These are phyloP conservation scores for Lanistes nyassanus DNA, from an alignment of 1,140 invertebrate species.

Conservation along the genomic window DNA sequence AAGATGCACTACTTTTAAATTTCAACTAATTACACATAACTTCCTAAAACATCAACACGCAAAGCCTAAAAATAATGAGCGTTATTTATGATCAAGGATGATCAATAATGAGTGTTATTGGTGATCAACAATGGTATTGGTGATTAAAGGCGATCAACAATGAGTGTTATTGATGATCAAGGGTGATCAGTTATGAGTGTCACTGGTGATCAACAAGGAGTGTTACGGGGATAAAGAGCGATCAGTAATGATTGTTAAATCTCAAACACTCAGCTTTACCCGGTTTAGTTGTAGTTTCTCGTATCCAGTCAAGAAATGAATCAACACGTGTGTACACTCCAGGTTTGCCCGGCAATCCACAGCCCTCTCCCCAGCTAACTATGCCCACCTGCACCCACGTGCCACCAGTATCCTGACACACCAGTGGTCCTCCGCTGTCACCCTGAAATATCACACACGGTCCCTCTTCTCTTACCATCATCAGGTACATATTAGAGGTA, in stretches of 20 bases:
- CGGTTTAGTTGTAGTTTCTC: slow-evolving; percentile 18
- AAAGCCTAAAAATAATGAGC: neutral
- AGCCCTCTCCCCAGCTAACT: slow-evolving; percentile 91
- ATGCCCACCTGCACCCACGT: slow-evolving; percentile 72
- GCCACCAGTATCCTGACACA: slow-evolving; percentile 68
- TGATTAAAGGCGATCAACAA: neutral
- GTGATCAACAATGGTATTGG: neutral
- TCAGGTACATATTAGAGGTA: no score
- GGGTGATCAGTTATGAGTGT: neutral
- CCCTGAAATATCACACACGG: slow-evolving; percentile 66
- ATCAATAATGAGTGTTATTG: neutral
- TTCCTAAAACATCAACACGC: neutral
- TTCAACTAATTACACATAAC: neutral
- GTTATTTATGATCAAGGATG: neutral
- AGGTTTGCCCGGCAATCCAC: slow-evolving; percentile 89
- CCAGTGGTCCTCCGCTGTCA: slow-evolving; percentile 78
- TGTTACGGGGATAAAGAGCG: slow-evolving; percentile 2
- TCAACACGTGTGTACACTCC: slow-evolving; percentile 86
- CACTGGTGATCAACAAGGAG: neutral
- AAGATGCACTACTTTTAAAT: neutral
- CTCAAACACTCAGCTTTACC: slow-evolving; percentile 12
- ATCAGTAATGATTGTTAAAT: no score
- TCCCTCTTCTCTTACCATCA: no score
- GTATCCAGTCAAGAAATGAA: slow-evolving; percentile 83
- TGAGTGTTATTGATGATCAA: neutral